Conservation (phyloP, 2,113 vertebrate species). For the Phocoena sinus region DNA sequence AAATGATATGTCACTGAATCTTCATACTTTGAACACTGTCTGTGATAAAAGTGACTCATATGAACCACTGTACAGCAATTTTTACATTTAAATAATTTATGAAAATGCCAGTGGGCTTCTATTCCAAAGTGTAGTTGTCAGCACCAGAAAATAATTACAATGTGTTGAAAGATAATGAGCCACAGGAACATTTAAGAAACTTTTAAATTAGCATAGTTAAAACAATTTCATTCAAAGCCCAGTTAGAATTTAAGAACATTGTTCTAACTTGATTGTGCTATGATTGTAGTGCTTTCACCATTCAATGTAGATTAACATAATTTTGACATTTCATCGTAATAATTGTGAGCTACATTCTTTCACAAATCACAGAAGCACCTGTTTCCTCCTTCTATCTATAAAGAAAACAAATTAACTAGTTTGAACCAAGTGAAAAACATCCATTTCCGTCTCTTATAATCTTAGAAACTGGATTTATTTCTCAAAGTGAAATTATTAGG, state of each 20-base stretch:
- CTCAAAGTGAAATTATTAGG: background rate
- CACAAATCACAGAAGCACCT: background rate
- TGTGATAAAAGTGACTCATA: slow-evolving; percentile 15
- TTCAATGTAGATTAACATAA: background rate
- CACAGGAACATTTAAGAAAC: background rate
- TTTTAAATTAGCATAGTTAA: slow-evolving; percentile 35
- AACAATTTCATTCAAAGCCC: background rate
- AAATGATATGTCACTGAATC: slow-evolving; percentile 14
- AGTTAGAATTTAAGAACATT: background rate
- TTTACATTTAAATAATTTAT: slow-evolving; percentile 5
- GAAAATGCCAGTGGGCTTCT: slow-evolving; percentile 38
- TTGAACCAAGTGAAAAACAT: background rate
- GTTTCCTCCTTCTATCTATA: background rate
- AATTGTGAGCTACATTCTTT: background rate
- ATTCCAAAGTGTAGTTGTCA: background rate
- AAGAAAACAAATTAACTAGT: background rate
- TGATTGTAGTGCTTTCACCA: background rate
- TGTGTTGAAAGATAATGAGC: background rate
- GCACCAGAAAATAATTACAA: background rate
- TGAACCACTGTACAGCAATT: background rate
- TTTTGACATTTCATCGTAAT: background rate
- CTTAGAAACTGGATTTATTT: background rate
- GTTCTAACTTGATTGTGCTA: background rate
- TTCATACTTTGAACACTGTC: background rate
- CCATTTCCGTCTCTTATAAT: background rate